Evolutionary conservation across 2,888 invertebrate species (phyloP), one percentile per base, ranked within the genome.

Genomic region (Conops quadrifasciatus): DNA sequence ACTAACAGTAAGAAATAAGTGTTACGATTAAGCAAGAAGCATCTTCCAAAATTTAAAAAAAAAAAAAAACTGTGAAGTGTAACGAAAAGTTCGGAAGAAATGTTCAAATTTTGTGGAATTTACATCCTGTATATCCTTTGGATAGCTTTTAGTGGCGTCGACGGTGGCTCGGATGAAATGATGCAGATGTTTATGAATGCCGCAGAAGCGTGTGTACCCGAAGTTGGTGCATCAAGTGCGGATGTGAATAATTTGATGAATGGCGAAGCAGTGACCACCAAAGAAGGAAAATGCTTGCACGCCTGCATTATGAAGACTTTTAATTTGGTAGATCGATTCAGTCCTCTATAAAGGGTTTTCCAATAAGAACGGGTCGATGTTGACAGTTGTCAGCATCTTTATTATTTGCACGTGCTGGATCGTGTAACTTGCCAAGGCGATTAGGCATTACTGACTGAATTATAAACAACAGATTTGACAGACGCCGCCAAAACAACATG

Each of bases 201-300:
- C 24, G 77, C 78, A 7, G 78, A 79, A 13, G 53, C 69, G 9
- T 86, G 85, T 71, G 76, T 80, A 51, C 72, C 56, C 1, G 78
- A 83, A 72, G 76, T 78, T 3, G 81, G 83, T 2, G 85, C 84
- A 24, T 75, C 71, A 7, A 78, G 80, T 77, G 77, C 66, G 13
- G 83, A 82, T 47, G 0, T 80, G 26, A 75, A 81, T 24, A 76
- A 75, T 2, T 1, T 79, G 3, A 1, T 78, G 0, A 77, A 76
- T 5, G 78, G 78, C 58, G 62, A 73, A 2, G 75, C 83, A 0
- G 73, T 80, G 13, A 30, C 74, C 2, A 73, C 75, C 1, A 76
- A 75, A 28, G 79, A 79, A 67, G 80, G 77, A 13, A 83, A 83
- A 75, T 83, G 83, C 53, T 47, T 84, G 69, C 79, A 80, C 16